Percentiles rank a stretch among this genome's conserved stretches.
Conservation (phyloP, 2,797 vertebrate genomes). For the Octomys mimax region DNA sequence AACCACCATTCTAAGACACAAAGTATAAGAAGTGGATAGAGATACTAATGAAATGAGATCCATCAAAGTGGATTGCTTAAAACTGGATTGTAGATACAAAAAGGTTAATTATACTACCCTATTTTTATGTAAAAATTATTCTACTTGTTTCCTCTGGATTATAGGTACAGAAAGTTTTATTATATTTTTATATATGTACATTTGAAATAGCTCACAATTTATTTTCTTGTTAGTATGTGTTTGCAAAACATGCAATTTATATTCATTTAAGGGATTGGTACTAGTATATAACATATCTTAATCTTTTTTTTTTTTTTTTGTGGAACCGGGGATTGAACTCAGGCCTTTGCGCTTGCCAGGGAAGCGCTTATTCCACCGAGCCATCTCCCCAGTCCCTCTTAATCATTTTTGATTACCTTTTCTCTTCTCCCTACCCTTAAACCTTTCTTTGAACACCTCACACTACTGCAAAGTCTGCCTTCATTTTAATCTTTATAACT, state of each 20-base stretch:
- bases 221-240: neutral
- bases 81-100: neutral
- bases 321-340: no score
- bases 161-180: neutral
- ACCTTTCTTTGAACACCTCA: neutral
- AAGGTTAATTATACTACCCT: neutral
- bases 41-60: neutral
- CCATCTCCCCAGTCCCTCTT: no score
- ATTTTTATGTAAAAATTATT: no score
- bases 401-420: neutral
- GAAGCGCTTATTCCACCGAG: no score
- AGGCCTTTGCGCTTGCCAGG: no score
- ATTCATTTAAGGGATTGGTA: neutral
- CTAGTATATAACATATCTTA: neutral
- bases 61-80: neutral
- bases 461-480: neutral
- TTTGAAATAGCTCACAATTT: constrained; percentile 7
- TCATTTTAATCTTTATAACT: neutral
- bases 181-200: neutral
- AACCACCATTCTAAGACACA: neutral
- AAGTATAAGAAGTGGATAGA: neutral
- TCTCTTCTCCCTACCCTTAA: neutral
- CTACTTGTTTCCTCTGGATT: neutral
- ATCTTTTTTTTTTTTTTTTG: no score
- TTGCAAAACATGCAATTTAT: neutral